Evolutionary conservation across 2,113 vertebrate genomes (phyloP), one percentile per base, ranked within the genome.

Genomic region (Campylorhamphus procurvoides): DNA sequence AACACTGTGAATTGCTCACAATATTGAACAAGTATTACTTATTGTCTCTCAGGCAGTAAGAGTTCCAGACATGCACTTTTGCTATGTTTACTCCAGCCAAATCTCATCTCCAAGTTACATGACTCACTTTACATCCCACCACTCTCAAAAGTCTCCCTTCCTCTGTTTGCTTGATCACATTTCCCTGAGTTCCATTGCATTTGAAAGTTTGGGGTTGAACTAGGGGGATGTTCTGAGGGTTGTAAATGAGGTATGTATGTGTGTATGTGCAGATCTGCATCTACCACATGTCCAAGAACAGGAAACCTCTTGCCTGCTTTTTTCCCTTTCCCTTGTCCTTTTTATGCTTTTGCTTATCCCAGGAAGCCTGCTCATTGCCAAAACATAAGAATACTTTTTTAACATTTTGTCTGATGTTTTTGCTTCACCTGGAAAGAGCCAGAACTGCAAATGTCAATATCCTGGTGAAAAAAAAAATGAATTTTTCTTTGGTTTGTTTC

Each of bases 181-280:
- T 91, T 92, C 74, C 59, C 64, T n/a, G 47, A 68, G 52, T 20
- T 22, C 37, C 68, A 80, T 83, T 46, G 42, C 90, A 71, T 80
- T 63, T 58, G 88, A 90, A 90, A 86, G 64, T 10, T 49, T 18
- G 49, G 83, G 64, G 44, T 75, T 90, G 86, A 80, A 31, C 27
- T 69, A 40, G 29, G 55, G 47, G 58, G 46, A 14, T 92, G 64
- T 72, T 94, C 85, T 75, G 88, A 63, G 68, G 73, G 67, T 18
- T 93, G 69, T 94, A 96, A 94, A 94, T 47, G 76, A 93, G 73
- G 40, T 75, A 83, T 75, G 84, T 68, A 9, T 64, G 69, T 90
- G 66, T 84, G 72, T 82, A 90, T 39, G 50, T 95, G 86, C 86
- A 95, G 88, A 96, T 90, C 68, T 78, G 16, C 90, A 96, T 96